Percentiles rank a stretch among this genome's conserved stretches.
phyloP scores from a whole-genome alignment of 2,113 vertebrate genomes.

The Artemisiospiza belli region DNA sequence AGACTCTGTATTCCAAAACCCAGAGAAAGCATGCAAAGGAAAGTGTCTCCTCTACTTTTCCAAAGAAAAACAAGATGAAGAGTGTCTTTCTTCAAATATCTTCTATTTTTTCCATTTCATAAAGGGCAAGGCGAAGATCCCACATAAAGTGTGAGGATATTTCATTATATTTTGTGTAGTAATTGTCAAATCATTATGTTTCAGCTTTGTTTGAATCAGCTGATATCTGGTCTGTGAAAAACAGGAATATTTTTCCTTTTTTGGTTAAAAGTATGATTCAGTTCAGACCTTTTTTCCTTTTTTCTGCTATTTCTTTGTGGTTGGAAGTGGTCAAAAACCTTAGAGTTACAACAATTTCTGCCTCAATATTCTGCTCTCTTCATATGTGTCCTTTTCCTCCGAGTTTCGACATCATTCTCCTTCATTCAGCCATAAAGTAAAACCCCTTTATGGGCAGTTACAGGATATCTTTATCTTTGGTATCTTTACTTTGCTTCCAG shows the following conservation, averaged over 20 bases:
- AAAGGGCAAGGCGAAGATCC: background rate
- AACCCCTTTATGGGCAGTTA: background rate
- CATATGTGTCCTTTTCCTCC: background rate
- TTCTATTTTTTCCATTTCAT: background rate
- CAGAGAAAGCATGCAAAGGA: background rate
- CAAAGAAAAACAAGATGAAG: background rate
- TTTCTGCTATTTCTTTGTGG: background rate
- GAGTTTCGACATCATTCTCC: background rate
- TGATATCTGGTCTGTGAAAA: background rate
- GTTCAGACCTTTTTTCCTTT: background rate
- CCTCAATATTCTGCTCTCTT: background rate
- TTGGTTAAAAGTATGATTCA: background rate
- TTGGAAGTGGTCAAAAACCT: background rate
- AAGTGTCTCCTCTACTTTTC: background rate
- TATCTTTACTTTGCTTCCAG: background rate
- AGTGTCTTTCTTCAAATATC: background rate
- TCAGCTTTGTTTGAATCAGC: background rate
- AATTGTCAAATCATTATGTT: background rate
- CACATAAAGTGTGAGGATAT: background rate
- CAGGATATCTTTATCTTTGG: background rate
- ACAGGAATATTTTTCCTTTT: background rate
- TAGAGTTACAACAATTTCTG: background rate
- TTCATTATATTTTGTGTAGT: background rate
- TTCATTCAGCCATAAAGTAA: slow-evolving; percentile 4
- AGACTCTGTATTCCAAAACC: background rate